These are phyloP conservation scores for Sebastes kiyomatsui DNA, from an alignment of 2,797 vertebrate genomes.

Conservation along the genomic window DNA sequence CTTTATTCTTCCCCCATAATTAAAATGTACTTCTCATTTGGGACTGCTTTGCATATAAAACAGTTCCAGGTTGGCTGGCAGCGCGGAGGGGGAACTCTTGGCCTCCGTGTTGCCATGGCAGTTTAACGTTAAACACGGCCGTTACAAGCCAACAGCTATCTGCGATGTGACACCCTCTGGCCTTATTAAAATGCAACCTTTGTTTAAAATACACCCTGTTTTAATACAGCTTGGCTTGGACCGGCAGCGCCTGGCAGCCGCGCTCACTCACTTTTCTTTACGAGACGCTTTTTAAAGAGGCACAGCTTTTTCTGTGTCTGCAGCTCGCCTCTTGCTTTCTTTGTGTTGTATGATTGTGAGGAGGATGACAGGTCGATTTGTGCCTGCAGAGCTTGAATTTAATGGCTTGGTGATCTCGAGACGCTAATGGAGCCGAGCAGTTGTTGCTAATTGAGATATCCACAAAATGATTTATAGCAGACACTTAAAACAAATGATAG, in stretches of 20 bases:
- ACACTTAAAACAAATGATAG: conserved; percentile 43
- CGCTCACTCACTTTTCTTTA: conserved; percentile 20
- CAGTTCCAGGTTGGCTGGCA: conserved; percentile 13
- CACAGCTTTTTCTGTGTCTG: neutral
- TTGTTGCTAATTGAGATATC: conserved; percentile 43
- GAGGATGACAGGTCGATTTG: conserved; percentile 28
- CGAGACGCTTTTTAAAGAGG: conserved; percentile 12
- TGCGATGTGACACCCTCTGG: conserved; percentile 37
- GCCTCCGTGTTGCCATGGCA: conserved; percentile 52
- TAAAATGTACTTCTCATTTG: conserved; percentile 38
- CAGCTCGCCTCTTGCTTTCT: neutral
- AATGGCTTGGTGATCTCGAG: conserved; percentile 6
- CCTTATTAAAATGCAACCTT: conserved; percentile 35
- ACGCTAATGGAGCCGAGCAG: neutral
- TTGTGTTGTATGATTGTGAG: neutral
- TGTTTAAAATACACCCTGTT: conserved; percentile 50
- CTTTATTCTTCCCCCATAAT: conserved; percentile 15
- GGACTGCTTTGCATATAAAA: conserved; percentile 14
- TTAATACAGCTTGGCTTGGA: conserved; percentile 20
- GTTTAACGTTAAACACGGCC: conserved; percentile 38
- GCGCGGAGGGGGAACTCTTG: neutral
- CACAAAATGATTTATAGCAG: conserved; percentile 36
- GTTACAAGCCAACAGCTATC: conserved; percentile 32
- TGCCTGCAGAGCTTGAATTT: neutral
- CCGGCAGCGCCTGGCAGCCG: conserved; percentile 9